phyloP scores from a whole-genome alignment of 2,888 invertebrate species.

The Elegia similella region DNA sequence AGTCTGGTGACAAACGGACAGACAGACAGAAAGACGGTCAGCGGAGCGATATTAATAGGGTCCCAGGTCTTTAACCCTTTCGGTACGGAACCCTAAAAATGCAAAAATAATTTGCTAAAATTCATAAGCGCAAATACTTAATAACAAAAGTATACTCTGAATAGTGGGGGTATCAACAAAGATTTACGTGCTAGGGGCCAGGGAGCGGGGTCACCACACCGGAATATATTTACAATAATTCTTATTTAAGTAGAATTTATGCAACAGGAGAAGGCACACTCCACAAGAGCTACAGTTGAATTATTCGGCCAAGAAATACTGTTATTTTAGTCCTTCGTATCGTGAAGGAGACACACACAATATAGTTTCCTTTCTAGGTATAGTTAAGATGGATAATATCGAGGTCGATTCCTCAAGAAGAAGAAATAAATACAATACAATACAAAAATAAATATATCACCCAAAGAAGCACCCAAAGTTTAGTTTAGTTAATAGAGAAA shows the following conservation, averaged over 20 bases:
- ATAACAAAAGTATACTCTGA: conserved; percentile 4
- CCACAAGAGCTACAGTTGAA: conserved; percentile 19
- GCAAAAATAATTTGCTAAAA: background rate
- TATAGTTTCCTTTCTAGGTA: too few species aligned
- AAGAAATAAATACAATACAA: too few species aligned
- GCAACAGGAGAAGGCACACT: conserved; percentile 29
- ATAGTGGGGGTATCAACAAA: background rate
- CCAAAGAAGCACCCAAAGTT: too few species aligned
- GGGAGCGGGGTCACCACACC: conserved; percentile 22
- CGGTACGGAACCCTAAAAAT: too few species aligned
- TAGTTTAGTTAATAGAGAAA: too few species aligned
- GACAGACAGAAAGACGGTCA: too few species aligned
- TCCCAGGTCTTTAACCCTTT: too few species aligned
- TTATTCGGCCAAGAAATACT: background rate
- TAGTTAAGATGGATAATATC: too few species aligned
- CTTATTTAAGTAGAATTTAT: conserved; percentile 36
- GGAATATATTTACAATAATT: conserved; percentile 37
- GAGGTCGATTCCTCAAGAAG: too few species aligned
- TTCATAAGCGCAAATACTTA: conserved; percentile 4
- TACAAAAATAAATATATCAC: too few species aligned
- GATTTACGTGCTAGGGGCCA: conserved; percentile 25
- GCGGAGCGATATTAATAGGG: too few species aligned
- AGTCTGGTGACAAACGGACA: too few species aligned
- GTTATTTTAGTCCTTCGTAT: background rate
- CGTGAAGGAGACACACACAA: background rate